These are phyloP conservation scores for Ypsolopha sequella DNA, from an alignment of 2,888 invertebrate genomes.

Conservation along the genomic window DNA sequence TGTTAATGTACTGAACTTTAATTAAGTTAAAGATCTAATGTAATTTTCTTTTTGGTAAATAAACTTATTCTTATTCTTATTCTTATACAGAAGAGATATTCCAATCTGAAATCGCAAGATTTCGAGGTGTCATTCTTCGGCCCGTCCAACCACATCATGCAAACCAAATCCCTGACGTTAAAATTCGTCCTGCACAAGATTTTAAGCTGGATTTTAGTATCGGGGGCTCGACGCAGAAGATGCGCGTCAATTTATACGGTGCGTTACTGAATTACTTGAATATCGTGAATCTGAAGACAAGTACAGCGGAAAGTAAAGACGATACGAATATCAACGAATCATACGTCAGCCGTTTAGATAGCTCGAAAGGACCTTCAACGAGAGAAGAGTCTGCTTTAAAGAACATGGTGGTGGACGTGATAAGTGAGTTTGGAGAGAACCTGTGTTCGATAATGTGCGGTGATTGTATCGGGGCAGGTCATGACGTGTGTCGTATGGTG, in stretches of 20 bases:
- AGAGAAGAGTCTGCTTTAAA: conserved; percentile 47
- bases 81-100: conserved; percentile 62
- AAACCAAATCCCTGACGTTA: conserved; percentile 75
- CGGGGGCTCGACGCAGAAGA: conserved; percentile 86
- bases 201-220: conserved; percentile 85
- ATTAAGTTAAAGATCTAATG: too few relatives aligned
- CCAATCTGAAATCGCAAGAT: conserved; percentile 40
- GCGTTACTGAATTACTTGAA: conserved; percentile 85
- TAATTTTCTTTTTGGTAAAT: too few relatives aligned
- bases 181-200: conserved; percentile 82
- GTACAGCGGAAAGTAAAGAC: conserved; percentile 42
- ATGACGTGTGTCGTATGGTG: conserved; percentile 91
- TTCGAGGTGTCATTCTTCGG: conserved; percentile 59
- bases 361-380: conserved; percentile 42
- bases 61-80: too few relatives aligned
- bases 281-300: conserved; percentile 73
- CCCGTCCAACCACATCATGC: conserved; percentile 57
- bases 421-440: conserved; percentile 83
- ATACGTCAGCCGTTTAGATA: conserved; percentile 77
- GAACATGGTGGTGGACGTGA: conserved; percentile 53
- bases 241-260: conserved; percentile 89
- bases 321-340: conserved; percentile 43
- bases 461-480: conserved; percentile 86
- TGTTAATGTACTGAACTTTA: too few relatives aligned
- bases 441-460: conserved; percentile 84